Evolutionary conservation across 2,888 invertebrate genomes (phyloP), one percentile per base, ranked within the genome.

Genomic region (Pachymerium ferrugineum): DNA sequence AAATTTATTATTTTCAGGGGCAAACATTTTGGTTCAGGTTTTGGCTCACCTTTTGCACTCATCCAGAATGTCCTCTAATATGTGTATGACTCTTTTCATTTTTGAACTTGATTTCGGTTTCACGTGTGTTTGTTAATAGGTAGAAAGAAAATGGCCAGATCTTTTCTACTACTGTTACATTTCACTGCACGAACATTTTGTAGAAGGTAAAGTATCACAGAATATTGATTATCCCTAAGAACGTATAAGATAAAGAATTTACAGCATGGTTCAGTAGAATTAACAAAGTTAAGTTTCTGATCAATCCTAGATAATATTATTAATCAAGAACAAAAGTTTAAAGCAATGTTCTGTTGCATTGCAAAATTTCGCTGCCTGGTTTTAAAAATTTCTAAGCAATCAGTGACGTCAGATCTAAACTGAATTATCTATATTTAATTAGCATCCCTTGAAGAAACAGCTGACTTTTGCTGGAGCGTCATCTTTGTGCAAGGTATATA

Each of bases 1-100:
- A 14, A 14, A 14, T 8, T 25, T 62, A 1, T 22, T 38, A 8
- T 62, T 62, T 62, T 10, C 3, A 62, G 62, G 62, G 62, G 10
- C 62, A 62, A n/a, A 62, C 62, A 28, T 62, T 62, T 62, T 62
- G 62, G 62, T 62, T 62, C n/a, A 25, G 62, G 14, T 62, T 62
- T 62, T 62, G 62, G 62, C 28, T 62, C 1, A 3, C 62, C 14
- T 62, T 28, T 28, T 28, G 25, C 28, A 62, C 62, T 3, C 62
- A 62, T 22, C 62, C 62, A 10, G 62, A 62, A 8, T 62, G 62
- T 28, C 62, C 62, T 25, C 62, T 62, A 10, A 12, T 62, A 28
- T 62, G 62, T 28, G 62, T 62, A 62, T 62, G 62, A n/a, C n/a
- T 28, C 14, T 25, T 10, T 25, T 5, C 1, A 38, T 28, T 28